A percentile compares a stretch with the other conserved stretches of the same genome.
These are phyloP conservation scores for Danio kyathit DNA, from an alignment of 2,797 vertebrate genomes.

Conservation along the genomic window DNA sequence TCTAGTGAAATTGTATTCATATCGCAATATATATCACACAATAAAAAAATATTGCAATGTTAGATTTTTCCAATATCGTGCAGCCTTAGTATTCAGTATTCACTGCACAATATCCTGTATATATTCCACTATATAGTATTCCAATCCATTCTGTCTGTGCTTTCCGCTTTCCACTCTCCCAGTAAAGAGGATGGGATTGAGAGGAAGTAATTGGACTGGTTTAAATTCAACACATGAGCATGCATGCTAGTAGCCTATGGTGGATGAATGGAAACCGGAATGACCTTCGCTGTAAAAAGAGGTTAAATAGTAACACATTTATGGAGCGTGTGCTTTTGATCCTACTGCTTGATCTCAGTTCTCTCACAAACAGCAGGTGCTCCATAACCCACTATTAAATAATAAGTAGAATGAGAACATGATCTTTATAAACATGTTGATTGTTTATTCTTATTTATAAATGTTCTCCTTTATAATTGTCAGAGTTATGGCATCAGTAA, in stretches of 20 bases:
- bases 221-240: constrained; percentile 28
- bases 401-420: neutral
- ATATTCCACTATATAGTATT: neutral
- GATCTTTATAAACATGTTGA: too few relatives aligned
- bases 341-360: neutral
- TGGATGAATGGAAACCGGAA: neutral
- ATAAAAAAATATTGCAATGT: too few relatives aligned
- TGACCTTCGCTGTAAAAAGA: constrained; percentile 9
- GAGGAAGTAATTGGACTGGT: constrained; percentile 7
- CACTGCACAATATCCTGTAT: neutral
- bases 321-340: constrained; percentile 5
- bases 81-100: neutral
- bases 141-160: neutral
- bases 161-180: neutral
- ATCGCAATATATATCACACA: too few relatives aligned
- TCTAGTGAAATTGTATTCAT: too few relatives aligned
- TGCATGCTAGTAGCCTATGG: constrained; percentile 1
- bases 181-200: neutral
- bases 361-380: neutral
- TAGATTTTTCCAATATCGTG: too few relatives aligned
- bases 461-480: constrained; percentile 71
- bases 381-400: constrained; percentile 13
- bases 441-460: neutral
- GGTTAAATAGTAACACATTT: constrained; percentile 6
- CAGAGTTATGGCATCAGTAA: constrained; percentile 57